Base-by-base conservation (phyloP, 2,113 vertebrate genomes). In the Nanorana parkeri region DNA sequence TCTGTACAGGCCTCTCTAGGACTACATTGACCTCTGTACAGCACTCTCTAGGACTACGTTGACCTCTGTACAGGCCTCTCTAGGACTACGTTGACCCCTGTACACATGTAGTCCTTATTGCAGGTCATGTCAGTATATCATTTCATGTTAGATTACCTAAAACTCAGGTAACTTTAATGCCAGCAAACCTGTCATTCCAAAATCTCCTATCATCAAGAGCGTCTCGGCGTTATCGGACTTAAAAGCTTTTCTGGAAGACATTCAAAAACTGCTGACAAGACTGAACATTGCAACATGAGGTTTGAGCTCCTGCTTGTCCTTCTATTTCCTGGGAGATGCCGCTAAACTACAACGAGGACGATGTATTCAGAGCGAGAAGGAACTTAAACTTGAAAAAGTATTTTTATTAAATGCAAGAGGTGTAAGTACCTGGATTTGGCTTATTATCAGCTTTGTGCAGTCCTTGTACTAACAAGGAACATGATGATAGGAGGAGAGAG, bases 241-340 rank as follows among this genome's bases (percentile, higher is more conserved):
- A 94, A 97, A 95, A 96, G 95, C 94, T 96, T 96, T 95, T 94
- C 94, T 96, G 94, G 95, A 96, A 91, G 78, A 84, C 81, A 89
- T 93, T 95, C 95, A 96, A 95, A 90, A 94, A 88, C 83, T 93
- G 93, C 93, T 95, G 95, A 95, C 90, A 84, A 94, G 93, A 95
- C 94, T 89, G 95, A 94, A 93, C 93, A 90, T 84, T 78, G 5
- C 89, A 84, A 85, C 80, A 90, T 24, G 88, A 88, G 89, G 91
- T 86, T 90, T 90, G 88, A 92, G 90, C 52, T 65, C 60, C 7
- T n/a, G 15, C 60, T 92, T 86, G 84, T 72, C 87, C 85, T 68
- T 88, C 86, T 11, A 86, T 86, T 85, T 86, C 86, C 64, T 0
- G 77, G 23, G 88, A 84, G 13, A 85, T 85, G 84, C 29, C 80